Base-by-base conservation (phyloP, 2,888 invertebrate genomes). In the Caenorhabditis virilis region DNA sequence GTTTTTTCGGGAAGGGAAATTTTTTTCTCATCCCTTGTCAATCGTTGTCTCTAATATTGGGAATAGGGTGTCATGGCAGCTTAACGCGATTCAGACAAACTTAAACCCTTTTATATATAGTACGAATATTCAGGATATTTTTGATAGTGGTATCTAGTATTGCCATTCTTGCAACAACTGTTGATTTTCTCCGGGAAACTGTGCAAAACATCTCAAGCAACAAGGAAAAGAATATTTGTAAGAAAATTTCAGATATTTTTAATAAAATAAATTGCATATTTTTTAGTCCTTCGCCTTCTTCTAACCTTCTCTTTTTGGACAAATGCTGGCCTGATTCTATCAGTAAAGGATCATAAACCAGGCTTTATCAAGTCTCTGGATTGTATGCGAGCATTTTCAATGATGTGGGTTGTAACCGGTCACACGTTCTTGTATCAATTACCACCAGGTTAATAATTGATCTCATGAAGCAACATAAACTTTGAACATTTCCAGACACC, bases 321-420 rank as follows among this genome's bases (percentile, higher is more conserved):
- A 0, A 69, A 69, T 25, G 65, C 60, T 16, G 43, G 41, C 0
- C 2, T 33, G 2, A 52, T 69, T 20, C 42, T 65, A 0, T 49
- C 52, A 13, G 55, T 61, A 0, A 49, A 45, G 11, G 35, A 52
- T 0, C 62, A 55, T 7, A 48, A 62, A 48, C 35, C 56, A 1
- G 65, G 66, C n/a, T 62, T 66, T 36, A 74, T 76, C 35, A 51
- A 59, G 25, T 70, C 60, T 1, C 38, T 77, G 2, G 65, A 76
- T 38, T 76, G 76, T 50, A 72, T 77, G 20, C 60, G 77, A 9
- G 62, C 68, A 41, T 50, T 77, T n/a, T 76, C 76, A 2, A 76
- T 77, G 66, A 47, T 56, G n/a, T 77, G 77, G 76, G 74, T 77
- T 16, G 58, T 73, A n/a, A 35, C 69, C 15, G 72, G 65, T 4